Conservation (phyloP, 2,113 vertebrate species). For the Campylorhamphus procurvoides region DNA sequence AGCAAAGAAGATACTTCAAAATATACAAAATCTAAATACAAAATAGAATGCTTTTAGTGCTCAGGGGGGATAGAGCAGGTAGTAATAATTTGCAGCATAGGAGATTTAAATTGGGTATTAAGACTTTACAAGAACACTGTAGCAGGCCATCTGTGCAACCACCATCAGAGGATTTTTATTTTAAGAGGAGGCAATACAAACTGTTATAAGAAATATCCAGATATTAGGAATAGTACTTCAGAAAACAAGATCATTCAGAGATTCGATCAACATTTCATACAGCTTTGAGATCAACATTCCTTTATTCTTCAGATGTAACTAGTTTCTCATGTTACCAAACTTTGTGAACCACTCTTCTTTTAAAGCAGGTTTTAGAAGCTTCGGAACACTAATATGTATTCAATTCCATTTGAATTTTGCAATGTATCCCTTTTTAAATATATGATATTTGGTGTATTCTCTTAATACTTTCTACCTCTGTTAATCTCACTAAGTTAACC, state of each 20-base stretch:
- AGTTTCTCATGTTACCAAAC: neutral
- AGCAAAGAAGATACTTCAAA: neutral
- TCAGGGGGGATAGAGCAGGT: neutral
- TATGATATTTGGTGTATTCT: neutral
- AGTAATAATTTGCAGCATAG: neutral
- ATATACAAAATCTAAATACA: neutral
- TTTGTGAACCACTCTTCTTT: neutral
- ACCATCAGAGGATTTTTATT: neutral
- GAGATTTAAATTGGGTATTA: neutral
- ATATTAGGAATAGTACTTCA: neutral
- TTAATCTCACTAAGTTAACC: neutral
- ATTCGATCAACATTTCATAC: neutral
- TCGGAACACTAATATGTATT: neutral
- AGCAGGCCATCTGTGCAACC: neutral
- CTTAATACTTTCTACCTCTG: neutral
- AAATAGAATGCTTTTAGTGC: neutral
- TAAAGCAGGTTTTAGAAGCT: neutral
- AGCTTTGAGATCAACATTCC: neutral
- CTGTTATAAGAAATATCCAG: neutral
- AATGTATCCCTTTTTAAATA: neutral
- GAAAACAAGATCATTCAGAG: neutral
- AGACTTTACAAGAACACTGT: neutral
- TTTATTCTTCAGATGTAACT: neutral
- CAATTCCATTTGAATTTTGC: neutral
- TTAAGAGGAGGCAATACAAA: neutral